Evolutionary conservation across 1,140 invertebrate species (phyloP).

Genomic region (Mercenaria mercenaria): DNA sequence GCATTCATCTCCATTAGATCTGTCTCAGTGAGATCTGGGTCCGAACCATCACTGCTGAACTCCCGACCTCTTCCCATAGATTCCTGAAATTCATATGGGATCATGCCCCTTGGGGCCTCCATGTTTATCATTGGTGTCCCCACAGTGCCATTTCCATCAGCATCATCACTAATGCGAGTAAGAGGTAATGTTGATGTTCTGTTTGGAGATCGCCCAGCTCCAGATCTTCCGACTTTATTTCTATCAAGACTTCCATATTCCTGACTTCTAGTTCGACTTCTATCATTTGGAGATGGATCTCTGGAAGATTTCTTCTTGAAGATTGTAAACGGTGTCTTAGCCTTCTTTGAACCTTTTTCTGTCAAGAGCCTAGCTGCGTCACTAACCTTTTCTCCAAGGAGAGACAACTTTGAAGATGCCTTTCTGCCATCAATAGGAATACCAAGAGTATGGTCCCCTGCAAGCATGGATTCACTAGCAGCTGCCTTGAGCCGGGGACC

Average conservation of each 20-base stretch:
- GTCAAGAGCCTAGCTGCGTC: conserved; percentile 73
- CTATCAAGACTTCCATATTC: conserved; percentile 82
- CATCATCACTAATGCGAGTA: conserved; percentile 67
- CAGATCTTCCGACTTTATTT: conserved; percentile 68
- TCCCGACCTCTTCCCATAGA: conserved; percentile 75
- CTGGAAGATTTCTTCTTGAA: conserved; percentile 83
- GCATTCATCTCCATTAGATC: conserved; percentile 83
- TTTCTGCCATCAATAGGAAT: conserved; percentile 75
- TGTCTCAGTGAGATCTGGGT: conserved; percentile 79
- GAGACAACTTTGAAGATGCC: conserved; percentile 80
- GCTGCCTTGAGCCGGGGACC: conserved; percentile 76
- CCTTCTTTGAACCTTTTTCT: conserved; percentile 73
- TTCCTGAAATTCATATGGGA: conserved; percentile 84
- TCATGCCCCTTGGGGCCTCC: conserved; percentile 76
- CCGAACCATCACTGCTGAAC: conserved; percentile 80
- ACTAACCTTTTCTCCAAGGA: conserved; percentile 82
- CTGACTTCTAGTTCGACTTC: conserved; percentile 74
- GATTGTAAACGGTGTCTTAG: conserved; percentile 82
- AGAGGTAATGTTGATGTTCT: conserved; percentile 67
- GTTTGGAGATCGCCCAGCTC: conserved; percentile 40
- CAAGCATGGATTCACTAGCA: conserved; percentile 82
- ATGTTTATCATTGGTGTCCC: conserved; percentile 75
- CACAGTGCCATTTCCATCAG: conserved; percentile 63
- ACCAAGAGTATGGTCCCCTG: conserved; percentile 69
- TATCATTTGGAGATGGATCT: conserved; percentile 82